phyloP scores from a whole-genome alignment of 2,113 vertebrate species.

The Etheostoma cragini region DNA sequence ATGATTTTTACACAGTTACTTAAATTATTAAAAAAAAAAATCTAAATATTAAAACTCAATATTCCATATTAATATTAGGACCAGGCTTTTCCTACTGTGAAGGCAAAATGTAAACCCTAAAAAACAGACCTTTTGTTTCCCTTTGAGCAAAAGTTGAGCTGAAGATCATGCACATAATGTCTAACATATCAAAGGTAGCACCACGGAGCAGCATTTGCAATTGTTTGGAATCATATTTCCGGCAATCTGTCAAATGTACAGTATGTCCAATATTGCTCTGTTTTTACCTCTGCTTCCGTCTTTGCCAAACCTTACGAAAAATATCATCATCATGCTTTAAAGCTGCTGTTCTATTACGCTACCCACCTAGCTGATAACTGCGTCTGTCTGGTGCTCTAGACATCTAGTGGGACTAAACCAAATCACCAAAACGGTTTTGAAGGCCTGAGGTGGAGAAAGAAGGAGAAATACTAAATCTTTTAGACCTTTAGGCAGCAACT shows the following conservation, averaged over 20 bases:
- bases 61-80: no score
- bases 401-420: accelerated
- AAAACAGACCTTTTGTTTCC: not conserved
- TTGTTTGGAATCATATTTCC: not conserved
- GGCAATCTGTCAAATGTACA: not conserved
- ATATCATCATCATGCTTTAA: not conserved
- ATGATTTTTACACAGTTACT: no score
- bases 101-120: not conserved
- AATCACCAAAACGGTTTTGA: not conserved
- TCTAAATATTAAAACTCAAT: no score
- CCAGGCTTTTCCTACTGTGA: not conserved
- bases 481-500: not conserved
- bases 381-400: not conserved
- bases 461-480: not conserved
- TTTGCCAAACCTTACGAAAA: not conserved
- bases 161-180: not conserved
- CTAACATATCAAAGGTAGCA: not conserved
- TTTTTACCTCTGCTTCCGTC: not conserved
- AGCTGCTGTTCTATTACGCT: not conserved
- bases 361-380: not conserved
- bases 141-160: not conserved
- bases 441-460: not conserved
- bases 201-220: not conserved
- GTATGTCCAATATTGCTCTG: no score
- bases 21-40: no score